Base-by-base conservation (phyloP, 2,888 invertebrate genomes). In the Drosophila neotestacea region DNA sequence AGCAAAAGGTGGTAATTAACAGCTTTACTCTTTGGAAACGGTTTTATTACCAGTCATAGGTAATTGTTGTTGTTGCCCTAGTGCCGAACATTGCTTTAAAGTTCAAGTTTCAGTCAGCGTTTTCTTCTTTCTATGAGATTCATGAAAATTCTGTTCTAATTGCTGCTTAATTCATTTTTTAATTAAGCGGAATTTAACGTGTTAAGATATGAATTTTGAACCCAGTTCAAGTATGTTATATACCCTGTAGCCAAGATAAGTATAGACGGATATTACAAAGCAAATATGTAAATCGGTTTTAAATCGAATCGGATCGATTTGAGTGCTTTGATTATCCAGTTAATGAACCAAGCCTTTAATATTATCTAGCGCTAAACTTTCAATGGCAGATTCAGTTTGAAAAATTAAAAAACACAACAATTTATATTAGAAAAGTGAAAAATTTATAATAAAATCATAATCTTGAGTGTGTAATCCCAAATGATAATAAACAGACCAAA, bases 71-170 rank as follows among this genome's bases (percentile, higher is more conserved):
- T 38, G 36, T 5, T 38, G 4, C 3, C 11, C 16, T 50, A 39
- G 50, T 39, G 42, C 50, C 30, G 10, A 27, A n/a, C n/a, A 16
- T 28, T 44, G 3, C 38, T n/a, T 38, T 22, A 2, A 22, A 22
- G 3, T 22, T 2, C 3, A 48, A 9, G 16, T 22, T 38, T 51
- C 27, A 59, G 11, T n/a, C 22, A 30, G n/a, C n/a, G 9, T 16
- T n/a, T 27, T 28, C 9, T 50, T 48, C 36, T 41, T 66, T 51
- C 58, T 11, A 4, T 47, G 22, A 34, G 5, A 30, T 32, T 36
- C 0, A 34, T 54, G 44, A 32, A 36, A 54, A 7, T 28, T 52
- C 22, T 27, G 16, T 58, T 77, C 30, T 77, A 74, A 74, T 72
- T 67, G 34, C 4, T 6, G n/a, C 34, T 32, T 36, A 67, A 52